Conservation (phyloP, 92 coral and sea anemone species). For the Epizoanthus fatuus region DNA sequence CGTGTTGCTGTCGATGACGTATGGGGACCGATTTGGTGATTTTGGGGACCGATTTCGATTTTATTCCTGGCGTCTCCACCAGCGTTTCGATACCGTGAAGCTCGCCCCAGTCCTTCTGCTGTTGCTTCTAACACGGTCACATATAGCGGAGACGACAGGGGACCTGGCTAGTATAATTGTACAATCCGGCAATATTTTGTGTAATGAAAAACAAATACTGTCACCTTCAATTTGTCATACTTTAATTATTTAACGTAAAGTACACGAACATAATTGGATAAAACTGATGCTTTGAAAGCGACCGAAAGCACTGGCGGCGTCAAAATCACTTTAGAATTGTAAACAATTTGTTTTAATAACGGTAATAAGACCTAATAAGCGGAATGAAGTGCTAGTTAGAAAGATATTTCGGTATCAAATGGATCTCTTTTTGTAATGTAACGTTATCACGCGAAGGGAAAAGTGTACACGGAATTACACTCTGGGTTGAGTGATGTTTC, state of each 20-base stretch:
- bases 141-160: no score
- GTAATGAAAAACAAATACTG: background rate
- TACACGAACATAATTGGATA: background rate
- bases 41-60: no score
- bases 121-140: no score
- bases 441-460: background rate
- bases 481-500: background rate
- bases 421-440: background rate
- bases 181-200: background rate
- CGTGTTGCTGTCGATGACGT: no score
- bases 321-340: constrained; percentile 1
- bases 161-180: no score
- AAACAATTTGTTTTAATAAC: background rate
- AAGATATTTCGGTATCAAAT: background rate
- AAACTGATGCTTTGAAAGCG: background rate
- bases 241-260: background rate
- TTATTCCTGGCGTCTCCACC: no score
- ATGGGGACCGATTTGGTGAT: no score
- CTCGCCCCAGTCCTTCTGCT: no score
- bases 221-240: background rate
- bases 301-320: background rate
- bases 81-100: no score
- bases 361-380: background rate
- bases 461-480: background rate
- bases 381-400: background rate